Percentiles rank a stretch among this genome's conserved stretches.
Evolutionary conservation across 2,888 invertebrate species (phyloP).

Genomic region (Drosophila fungiperda): DNA sequence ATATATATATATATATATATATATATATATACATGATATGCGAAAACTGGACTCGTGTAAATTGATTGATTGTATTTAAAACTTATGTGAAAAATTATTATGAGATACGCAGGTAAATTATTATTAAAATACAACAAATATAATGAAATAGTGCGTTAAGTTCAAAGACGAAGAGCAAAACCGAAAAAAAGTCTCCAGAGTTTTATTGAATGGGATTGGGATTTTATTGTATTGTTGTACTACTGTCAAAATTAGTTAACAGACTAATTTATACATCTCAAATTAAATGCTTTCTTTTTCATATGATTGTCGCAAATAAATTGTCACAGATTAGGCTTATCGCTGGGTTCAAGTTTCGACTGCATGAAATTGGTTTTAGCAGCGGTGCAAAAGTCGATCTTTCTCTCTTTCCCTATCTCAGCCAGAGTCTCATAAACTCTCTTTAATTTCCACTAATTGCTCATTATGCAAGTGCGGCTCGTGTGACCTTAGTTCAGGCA

Average conservation of each 20-base stretch:
- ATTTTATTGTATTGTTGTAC: not conserved
- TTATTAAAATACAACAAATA: conserved; percentile 72
- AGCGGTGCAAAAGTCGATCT: conserved; percentile 32
- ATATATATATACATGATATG: conserved; percentile 20
- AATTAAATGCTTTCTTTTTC: not conserved
- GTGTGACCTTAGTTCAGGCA: conserved; percentile 23
- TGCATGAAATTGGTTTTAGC: conserved; percentile 14
- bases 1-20: conserved; percentile 24
- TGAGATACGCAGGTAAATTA: conserved; percentile 72
- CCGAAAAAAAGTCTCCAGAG: conserved; percentile 17
- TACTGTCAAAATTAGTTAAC: not conserved
- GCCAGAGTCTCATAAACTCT: not conserved
- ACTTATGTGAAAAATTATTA: conserved; percentile 71
- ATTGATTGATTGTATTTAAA: conserved; percentile 71
- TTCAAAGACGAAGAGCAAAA: conserved; percentile 70
- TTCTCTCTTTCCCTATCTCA: not conserved
- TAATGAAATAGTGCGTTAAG: conserved; percentile 78
- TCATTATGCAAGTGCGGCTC: conserved; percentile 41
- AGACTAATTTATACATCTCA: not conserved
- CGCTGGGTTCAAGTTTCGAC: conserved; percentile 52
- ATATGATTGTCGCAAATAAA: not conserved
- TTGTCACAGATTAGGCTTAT: conserved; percentile 46
- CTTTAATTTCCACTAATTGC: not conserved
- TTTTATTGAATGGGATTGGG: conserved; percentile 13
- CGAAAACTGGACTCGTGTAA: conserved; percentile 66